A percentile compares a stretch with the other conserved stretches of the same genome.
Evolutionary conservation across 2,888 invertebrate species (phyloP).

Genomic region (Euphydryas editha): DNA sequence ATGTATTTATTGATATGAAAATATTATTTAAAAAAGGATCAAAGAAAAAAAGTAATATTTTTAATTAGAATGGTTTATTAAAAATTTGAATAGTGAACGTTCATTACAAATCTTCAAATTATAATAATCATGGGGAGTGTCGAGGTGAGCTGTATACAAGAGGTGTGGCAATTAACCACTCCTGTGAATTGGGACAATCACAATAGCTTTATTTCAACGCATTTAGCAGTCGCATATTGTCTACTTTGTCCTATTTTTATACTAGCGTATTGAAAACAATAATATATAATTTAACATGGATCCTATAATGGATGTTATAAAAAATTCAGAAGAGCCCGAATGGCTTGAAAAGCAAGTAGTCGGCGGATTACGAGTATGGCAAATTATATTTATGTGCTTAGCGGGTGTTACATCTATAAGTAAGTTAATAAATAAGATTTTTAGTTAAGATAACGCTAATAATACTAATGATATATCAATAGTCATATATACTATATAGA

Average conservation of each 20-base stretch:
- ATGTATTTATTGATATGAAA: not conserved
- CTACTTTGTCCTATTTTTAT: conserved; percentile 42
- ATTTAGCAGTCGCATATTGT: conserved; percentile 51
- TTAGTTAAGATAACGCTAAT: too few species aligned
- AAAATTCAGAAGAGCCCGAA: conserved; percentile 81
- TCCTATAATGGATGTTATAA: conserved; percentile 70
- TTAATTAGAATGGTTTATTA: too few species aligned
- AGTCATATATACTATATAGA: not conserved
- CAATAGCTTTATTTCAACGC: conserved; percentile 64
- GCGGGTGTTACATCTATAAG: conserved; percentile 85
- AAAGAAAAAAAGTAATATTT: not conserved
- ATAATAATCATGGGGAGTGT: conserved; percentile 57
- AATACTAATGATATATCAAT: too few species aligned
- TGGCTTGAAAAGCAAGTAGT: conserved; percentile 89
- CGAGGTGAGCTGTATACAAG: conserved; percentile 58
- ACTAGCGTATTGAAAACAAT: conserved; percentile 26
- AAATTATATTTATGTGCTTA: conserved; percentile 88
- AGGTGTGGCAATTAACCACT: conserved; percentile 76
- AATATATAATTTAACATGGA: conserved; percentile 56
- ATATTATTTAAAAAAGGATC: not conserved
- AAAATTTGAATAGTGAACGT: not conserved
- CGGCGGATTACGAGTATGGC: conserved; percentile 91
- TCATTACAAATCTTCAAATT: conserved; percentile 27
- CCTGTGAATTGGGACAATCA: conserved; percentile 72
- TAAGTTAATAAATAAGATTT: too few species aligned